These are phyloP conservation scores for Amiota mariae DNA, from an alignment of 2,888 invertebrate species.

Conservation along the genomic window DNA sequence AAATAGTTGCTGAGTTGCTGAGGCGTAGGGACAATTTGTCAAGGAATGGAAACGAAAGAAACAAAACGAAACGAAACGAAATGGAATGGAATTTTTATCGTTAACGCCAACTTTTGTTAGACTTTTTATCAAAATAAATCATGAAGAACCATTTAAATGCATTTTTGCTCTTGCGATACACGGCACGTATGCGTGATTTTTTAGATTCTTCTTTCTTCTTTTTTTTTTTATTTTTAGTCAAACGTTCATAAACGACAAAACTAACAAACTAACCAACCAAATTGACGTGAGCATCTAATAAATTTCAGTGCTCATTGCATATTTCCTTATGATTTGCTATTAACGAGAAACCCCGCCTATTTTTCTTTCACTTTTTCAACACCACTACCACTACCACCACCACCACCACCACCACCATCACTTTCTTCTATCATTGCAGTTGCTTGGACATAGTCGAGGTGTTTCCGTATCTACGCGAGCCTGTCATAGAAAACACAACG, in stretches of 20 bases:
- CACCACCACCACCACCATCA: constrained; percentile 4
- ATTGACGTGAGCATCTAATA: constrained; percentile 59
- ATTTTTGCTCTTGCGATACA: not conserved
- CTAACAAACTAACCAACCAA: constrained; percentile 56
- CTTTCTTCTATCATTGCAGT: constrained; percentile 54
- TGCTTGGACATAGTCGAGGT: constrained; percentile 72
- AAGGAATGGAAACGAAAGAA: not conserved
- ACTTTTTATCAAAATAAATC: constrained; percentile 66
- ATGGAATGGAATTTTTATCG: constrained; percentile 39
- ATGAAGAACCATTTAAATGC: constrained; percentile 45
- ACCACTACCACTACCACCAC: too few relatives aligned
- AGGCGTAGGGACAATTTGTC: not conserved
- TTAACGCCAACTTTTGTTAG: constrained; percentile 64
- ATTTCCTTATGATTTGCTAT: constrained; percentile 40
- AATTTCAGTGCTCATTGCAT: constrained; percentile 63
- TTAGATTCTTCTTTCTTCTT: constrained; percentile 41
- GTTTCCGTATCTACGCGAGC: constrained; percentile 72
- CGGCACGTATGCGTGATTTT: constrained; percentile 22
- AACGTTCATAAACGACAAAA: not conserved
- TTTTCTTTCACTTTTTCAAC: not conserved
- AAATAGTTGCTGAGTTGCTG: not conserved
- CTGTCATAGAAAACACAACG: constrained; percentile 71
- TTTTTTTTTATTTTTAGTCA: not conserved
- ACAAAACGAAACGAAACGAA: not conserved
- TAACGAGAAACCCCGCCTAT: not conserved